Percentiles rank a stretch among this genome's conserved stretches.
Conservation (phyloP, 1,140 invertebrate genomes). For the Drosophila tani region DNA sequence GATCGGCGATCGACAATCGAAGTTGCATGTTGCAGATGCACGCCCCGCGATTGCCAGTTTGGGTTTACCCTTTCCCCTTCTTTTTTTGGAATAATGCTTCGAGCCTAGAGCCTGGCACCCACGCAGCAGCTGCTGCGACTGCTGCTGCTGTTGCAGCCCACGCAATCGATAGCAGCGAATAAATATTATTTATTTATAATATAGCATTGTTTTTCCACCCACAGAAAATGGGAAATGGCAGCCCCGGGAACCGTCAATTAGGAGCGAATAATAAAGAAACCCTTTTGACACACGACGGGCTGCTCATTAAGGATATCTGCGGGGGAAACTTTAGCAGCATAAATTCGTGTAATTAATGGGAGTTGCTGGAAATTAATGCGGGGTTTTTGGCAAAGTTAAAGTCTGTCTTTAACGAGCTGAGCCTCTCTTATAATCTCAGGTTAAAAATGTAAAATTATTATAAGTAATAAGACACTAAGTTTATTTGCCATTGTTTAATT, state of each 20-base stretch:
- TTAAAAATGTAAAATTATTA: too few relatives aligned
- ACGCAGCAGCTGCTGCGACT: constrained; percentile 12
- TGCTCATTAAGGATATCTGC: constrained; percentile 33
- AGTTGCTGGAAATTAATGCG: not conserved
- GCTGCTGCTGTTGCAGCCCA: constrained; percentile 37
- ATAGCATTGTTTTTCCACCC: constrained; percentile 20
- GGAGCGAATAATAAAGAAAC: constrained; percentile 24
- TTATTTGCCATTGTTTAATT: too few relatives aligned
- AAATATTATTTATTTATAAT: constrained; percentile 72
- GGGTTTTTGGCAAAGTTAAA: not conserved
- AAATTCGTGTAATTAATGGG: not conserved
- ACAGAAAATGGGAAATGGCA: not conserved
- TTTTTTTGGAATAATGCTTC: constrained; percentile 1
- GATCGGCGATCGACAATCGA: constrained; percentile 11
- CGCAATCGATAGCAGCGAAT: constrained; percentile 54
- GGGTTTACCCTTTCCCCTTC: constrained; percentile 1
- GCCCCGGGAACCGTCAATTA: constrained; percentile 25
- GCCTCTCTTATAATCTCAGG: not conserved
- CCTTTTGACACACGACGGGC: constrained; percentile 5
- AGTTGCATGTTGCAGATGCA: constrained; percentile 64
- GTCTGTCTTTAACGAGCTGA: too few relatives aligned
- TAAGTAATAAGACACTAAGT: too few relatives aligned
- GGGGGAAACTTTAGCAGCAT: not conserved
- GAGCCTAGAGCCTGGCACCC: constrained; percentile 32
- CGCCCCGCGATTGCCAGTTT: constrained; percentile 47